Percentiles rank a stretch among this genome's conserved stretches.
These are phyloP conservation scores for Panthera uncia DNA, from an alignment of 2,113 vertebrate species.

Conservation along the genomic window DNA sequence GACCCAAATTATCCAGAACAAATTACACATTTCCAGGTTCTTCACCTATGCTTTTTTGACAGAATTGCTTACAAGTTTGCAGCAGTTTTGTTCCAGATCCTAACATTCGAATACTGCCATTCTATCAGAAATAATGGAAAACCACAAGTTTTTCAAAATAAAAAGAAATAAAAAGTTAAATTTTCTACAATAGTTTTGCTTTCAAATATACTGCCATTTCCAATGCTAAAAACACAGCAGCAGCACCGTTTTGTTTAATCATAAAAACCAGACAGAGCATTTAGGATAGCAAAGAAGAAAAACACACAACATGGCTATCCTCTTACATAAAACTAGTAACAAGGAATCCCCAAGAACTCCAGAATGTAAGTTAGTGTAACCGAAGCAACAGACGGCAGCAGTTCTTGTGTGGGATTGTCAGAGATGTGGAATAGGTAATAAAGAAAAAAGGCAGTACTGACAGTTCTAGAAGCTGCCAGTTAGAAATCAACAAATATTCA, in stretches of 20 bases:
- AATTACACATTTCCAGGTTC: background rate
- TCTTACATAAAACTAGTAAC: background rate
- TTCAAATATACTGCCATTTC: background rate
- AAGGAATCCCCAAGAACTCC: background rate
- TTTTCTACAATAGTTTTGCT: background rate
- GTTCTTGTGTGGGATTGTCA: background rate
- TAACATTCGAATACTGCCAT: background rate
- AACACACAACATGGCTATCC: background rate
- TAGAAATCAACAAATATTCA: background rate
- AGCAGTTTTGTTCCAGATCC: background rate
- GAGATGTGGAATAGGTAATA: background rate
- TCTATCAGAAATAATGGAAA: background rate
- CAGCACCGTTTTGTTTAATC: background rate
- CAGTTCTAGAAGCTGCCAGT: background rate
- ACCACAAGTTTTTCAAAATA: background rate
- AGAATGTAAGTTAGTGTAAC: background rate
- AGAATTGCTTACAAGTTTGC: background rate
- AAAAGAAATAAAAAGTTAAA: slow-evolving; percentile 27
- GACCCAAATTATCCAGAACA: background rate
- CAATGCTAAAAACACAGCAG: background rate
- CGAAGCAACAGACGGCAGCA: background rate
- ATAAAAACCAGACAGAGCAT: background rate
- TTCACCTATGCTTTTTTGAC: background rate
- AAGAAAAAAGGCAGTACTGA: background rate
- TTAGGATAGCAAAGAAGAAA: background rate